Conservation (phyloP, 2,888 invertebrate species). For the Siphlonurus alternatus region DNA sequence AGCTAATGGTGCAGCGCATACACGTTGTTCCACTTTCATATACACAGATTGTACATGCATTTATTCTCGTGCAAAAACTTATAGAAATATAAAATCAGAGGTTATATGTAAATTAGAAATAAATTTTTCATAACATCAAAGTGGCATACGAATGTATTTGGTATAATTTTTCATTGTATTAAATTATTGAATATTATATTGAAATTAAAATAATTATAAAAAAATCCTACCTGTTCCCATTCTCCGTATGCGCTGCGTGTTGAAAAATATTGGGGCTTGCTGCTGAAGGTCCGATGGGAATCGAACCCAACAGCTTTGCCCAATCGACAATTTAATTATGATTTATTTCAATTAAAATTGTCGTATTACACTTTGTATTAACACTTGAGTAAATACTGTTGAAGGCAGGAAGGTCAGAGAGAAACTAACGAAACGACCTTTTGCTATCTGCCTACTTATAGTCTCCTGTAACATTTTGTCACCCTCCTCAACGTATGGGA, state of each 20-base stretch:
- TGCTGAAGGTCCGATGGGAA: neutral
- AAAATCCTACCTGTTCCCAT: conserved; percentile 63
- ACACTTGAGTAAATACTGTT: neutral
- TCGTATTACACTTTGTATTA: neutral
- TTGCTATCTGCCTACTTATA: neutral
- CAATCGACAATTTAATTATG: neutral
- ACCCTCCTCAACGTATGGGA: neutral
- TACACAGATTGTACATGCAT: too few relatives aligned
- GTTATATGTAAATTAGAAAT: too few relatives aligned
- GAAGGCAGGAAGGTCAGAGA: neutral
- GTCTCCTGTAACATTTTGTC: neutral
- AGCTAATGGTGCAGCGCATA: too few relatives aligned
- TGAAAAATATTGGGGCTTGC: neutral
- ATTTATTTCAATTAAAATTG: neutral
- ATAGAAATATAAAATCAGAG: too few relatives aligned
- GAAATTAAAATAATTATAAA: too few relatives aligned
- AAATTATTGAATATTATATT: too few relatives aligned
- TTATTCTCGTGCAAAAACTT: too few relatives aligned
- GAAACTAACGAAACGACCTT: neutral
- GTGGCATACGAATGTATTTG: too few relatives aligned
- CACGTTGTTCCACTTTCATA: too few relatives aligned
- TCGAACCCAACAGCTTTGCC: conserved; percentile 1
- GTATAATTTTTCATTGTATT: too few relatives aligned
- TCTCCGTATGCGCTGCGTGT: conserved; percentile 41
- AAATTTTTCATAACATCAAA: too few relatives aligned